Conservation (phyloP, 2,888 invertebrate species). For the Heliconius cydno region DNA sequence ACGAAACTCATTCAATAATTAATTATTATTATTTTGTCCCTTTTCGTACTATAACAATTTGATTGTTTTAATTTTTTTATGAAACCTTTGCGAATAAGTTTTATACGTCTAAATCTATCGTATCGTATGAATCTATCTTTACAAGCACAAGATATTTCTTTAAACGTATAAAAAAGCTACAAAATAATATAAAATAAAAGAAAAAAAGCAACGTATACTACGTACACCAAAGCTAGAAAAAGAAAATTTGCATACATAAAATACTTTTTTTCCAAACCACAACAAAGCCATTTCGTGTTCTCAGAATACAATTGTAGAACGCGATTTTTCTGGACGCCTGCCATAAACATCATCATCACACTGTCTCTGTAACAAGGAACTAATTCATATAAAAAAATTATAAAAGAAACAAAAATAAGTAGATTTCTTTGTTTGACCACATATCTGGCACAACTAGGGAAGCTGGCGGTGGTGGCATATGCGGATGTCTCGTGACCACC, state of each 20-base stretch:
- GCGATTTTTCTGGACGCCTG: conserved; percentile 44
- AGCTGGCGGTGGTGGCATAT: background rate
- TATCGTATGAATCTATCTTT: background rate
- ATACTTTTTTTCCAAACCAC: conserved; percentile 42
- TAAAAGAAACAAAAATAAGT: conserved; percentile 5
- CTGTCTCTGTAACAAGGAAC: conserved; percentile 34
- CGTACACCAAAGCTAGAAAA: conserved; percentile 12
- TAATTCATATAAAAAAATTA: conserved; percentile 17
- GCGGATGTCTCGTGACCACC: conserved; percentile 33
- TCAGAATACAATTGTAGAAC: conserved; percentile 42
- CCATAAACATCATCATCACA: conserved; percentile 45
- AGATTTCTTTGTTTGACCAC: background rate
- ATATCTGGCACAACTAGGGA: background rate
- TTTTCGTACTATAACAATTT: background rate
- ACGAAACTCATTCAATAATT: background rate
- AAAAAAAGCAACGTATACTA: background rate
- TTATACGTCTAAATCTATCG: no score
- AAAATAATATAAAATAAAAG: background rate
- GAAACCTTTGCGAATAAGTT: background rate
- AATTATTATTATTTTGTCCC: background rate
- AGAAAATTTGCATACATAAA: conserved; percentile 31
- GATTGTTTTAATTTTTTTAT: background rate
- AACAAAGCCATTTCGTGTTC: conserved; percentile 44
- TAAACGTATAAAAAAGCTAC: background rate
- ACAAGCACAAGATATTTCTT: background rate